Base-by-base conservation (phyloP, 2,113 vertebrate species). In the Campylorhamphus procurvoides region DNA sequence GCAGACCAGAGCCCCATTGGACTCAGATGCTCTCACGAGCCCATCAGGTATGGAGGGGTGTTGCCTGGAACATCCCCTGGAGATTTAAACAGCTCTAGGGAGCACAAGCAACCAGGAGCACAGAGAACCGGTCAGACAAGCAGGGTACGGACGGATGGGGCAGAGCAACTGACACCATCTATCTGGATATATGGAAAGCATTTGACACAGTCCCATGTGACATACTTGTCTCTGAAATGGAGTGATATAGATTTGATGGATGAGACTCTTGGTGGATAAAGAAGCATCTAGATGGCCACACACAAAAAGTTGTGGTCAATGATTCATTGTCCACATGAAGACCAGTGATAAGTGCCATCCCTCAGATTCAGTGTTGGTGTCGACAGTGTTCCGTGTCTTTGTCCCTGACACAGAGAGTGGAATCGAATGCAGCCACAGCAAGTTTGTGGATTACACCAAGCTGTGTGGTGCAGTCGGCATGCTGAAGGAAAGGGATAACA, bases 61-160 rank as follows among this genome's bases (percentile, higher is more conserved):
- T 25, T 46, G 31, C 62, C 47, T 12, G 20, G 47, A 23, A 23
- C 47, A 22, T 47, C 22, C 20, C 49, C 14, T 33, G 22, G 22
- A 55, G 49, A 39, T 22, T 46, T 46, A 55, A 46, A 46, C 14
- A 39, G 18, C 7, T 28, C 82, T 27, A 24, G 7, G 3, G 16
- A 31, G 13, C 19, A 12, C 11, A 55, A 47, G 31, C 33, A 33
- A 39, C 28, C 28, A 33, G 28, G 19, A 55, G 20, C 0, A 0
- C 22, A 55, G 22, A 11, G 33, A 47, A 10, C 23, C 40, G 18
- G 9, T 23, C 33, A 11, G 13, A 7, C 14, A 55, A 28, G n/a
- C 7, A 55, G 14, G 59, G 39, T 5, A 12, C 18, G 7, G 14
- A 23, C 15, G 14, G 14, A 35, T 35, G 56, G 22, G 56, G n/a